A percentile compares a stretch with the other conserved stretches of the same genome.
Conservation (phyloP, 1,140 invertebrate species). For the Coptotermes formosanus region DNA sequence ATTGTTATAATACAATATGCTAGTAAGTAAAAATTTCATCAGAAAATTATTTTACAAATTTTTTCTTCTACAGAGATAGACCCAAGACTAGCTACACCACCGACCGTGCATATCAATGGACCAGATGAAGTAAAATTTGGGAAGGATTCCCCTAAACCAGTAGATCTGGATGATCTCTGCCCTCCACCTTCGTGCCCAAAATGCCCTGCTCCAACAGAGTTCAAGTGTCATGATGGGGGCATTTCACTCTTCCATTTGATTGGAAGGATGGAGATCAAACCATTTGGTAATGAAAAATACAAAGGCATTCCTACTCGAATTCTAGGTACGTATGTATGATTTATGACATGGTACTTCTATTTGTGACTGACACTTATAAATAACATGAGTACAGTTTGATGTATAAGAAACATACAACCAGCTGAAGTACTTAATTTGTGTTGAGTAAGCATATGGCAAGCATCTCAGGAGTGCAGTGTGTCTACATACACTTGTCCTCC, state of each 20-base stretch:
- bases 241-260: conserved; percentile 54
- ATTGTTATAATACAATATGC: too few relatives aligned
- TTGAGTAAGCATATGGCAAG: too few relatives aligned
- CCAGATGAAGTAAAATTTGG: conserved; percentile 42
- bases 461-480: too few relatives aligned
- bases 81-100: conserved; percentile 48
- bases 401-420: too few relatives aligned
- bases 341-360: too few relatives aligned
- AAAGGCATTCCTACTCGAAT: conserved; percentile 56
- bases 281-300: conserved; percentile 56
- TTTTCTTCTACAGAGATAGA: conserved; percentile 48
- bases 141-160: conserved; percentile 42
- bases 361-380: too few relatives aligned
- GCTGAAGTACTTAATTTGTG: too few relatives aligned
- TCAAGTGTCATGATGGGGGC: conserved; percentile 59
- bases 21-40: not conserved
- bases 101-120: conserved; percentile 39
- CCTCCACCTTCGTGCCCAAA: conserved; percentile 57
- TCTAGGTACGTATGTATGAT: conserved; percentile 48
- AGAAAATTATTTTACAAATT: not conserved
- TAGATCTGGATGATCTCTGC: conserved; percentile 60
- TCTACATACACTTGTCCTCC: too few relatives aligned
- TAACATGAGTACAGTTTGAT: too few relatives aligned
- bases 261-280: conserved; percentile 56
- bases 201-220: conserved; percentile 54